These are phyloP conservation scores for Ceratotherium simum DNA, from an alignment of 2,113 vertebrate genomes.

Conservation along the genomic window DNA sequence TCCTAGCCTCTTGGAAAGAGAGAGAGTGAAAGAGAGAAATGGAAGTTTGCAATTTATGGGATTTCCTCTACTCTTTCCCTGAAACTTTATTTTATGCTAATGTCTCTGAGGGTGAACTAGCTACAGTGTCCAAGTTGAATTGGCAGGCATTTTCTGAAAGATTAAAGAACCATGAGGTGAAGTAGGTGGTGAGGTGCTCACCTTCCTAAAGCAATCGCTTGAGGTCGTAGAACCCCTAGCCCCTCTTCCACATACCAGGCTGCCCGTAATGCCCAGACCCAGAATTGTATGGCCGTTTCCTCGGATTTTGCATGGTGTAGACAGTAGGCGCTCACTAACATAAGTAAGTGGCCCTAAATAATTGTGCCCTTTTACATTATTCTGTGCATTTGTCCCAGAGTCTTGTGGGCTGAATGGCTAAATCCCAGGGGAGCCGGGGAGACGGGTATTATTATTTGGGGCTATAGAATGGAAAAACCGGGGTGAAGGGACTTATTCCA, in stretches of 20 bases:
- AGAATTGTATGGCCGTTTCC: background rate
- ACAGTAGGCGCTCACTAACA: background rate
- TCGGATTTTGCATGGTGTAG: background rate
- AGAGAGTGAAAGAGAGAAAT: constrained; percentile 1
- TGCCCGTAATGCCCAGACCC: background rate
- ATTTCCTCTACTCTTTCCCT: background rate
- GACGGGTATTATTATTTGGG: background rate
- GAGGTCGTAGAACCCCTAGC: background rate
- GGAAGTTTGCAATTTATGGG: background rate
- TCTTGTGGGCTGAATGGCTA: background rate
- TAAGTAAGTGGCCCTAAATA: background rate
- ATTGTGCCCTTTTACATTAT: background rate
- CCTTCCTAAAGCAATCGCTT: background rate
- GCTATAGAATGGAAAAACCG: background rate
- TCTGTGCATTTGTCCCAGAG: background rate
- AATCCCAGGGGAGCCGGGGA: background rate
- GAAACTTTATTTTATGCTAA: background rate
- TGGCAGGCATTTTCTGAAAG: background rate
- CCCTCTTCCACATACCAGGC: background rate
- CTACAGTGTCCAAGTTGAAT: background rate
- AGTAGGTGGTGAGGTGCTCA: background rate
- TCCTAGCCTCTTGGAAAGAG: background rate
- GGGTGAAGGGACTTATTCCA: background rate
- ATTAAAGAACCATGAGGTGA: background rate
- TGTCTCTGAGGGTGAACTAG: background rate